Conservation (phyloP, 1,140 invertebrate species). For the Platyura marginata region DNA sequence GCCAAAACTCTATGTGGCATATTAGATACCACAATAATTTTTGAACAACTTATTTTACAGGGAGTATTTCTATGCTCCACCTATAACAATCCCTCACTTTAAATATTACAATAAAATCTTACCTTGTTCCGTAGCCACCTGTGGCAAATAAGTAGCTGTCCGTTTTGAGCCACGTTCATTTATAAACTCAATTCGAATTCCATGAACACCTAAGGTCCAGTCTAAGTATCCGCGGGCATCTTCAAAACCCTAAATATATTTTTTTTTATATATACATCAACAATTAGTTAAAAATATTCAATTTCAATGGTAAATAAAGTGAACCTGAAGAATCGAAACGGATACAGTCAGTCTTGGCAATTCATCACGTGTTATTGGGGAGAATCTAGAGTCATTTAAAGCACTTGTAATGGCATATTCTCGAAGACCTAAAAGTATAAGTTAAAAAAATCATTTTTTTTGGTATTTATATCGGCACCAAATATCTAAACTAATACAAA, state of each 20-base stretch:
- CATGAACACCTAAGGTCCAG: slow-evolving; percentile 94
- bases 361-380: slow-evolving; percentile 88
- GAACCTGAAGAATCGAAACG: slow-evolving; percentile 79
- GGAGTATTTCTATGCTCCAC: too few species aligned
- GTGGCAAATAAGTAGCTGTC: slow-evolving; percentile 94
- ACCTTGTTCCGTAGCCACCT: slow-evolving; percentile 97
- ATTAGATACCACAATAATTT: too few species aligned
- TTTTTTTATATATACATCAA: too few species aligned
- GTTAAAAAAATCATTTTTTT: too few species aligned
- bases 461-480: too few species aligned
- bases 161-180: slow-evolving; percentile 89
- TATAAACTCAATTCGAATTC: slow-evolving; percentile 93
- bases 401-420: slow-evolving; percentile 97
- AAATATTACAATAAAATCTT: slow-evolving; percentile 8
- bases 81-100: too few species aligned
- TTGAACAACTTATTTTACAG: too few species aligned
- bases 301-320: neutral
- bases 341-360: slow-evolving; percentile 81
- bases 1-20: too few species aligned
- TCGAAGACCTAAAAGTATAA: slow-evolving; percentile 78
- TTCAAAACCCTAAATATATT: slow-evolving; percentile 66
- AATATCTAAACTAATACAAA: too few species aligned
- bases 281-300: too few species aligned
- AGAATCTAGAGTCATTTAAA: slow-evolving; percentile 92
- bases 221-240: slow-evolving; percentile 88